phyloP scores from a whole-genome alignment of 2,888 invertebrate species.

The Ecliptopera silaceata region DNA sequence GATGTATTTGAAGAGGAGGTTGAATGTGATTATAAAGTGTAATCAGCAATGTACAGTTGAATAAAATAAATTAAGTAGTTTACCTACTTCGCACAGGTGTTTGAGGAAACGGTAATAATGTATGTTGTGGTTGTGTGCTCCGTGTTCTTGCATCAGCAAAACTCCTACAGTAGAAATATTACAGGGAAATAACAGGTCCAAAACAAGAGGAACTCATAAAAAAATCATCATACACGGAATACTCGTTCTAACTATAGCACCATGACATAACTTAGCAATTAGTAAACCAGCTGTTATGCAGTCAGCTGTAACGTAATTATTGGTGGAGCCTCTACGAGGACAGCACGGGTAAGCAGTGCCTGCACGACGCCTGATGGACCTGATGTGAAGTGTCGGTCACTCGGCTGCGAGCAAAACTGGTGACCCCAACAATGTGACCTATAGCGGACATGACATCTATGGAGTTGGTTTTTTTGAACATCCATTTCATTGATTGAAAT shows the following conservation, averaged over 20 bases:
- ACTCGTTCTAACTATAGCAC: no score
- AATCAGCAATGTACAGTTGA: not conserved
- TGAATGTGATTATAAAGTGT: not conserved
- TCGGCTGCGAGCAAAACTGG: conserved; percentile 48
- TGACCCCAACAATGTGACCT: conserved; percentile 48
- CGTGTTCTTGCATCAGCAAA: no score
- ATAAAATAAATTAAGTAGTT: not conserved
- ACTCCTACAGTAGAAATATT: no score
- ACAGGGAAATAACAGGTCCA: no score
- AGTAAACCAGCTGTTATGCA: not conserved
- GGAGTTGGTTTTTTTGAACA: conserved; percentile 35
- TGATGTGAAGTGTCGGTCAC: conserved; percentile 35
- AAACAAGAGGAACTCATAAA: no score
- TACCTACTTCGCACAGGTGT: not conserved
- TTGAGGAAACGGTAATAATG: no score
- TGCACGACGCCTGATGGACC: conserved; percentile 18
- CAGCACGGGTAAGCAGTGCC: conserved; percentile 13
- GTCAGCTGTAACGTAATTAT: not conserved
- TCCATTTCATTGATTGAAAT: not conserved
- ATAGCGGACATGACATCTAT: conserved; percentile 40
- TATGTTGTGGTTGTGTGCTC: no score
- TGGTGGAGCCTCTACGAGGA: not conserved
- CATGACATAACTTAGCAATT: no score
- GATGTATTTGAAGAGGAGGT: not conserved
- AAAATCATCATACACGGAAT: no score